Evolutionary conservation across 35 echinoderm and acorn worm species (phyloP).

Genomic region (Amphiura filiformis): DNA sequence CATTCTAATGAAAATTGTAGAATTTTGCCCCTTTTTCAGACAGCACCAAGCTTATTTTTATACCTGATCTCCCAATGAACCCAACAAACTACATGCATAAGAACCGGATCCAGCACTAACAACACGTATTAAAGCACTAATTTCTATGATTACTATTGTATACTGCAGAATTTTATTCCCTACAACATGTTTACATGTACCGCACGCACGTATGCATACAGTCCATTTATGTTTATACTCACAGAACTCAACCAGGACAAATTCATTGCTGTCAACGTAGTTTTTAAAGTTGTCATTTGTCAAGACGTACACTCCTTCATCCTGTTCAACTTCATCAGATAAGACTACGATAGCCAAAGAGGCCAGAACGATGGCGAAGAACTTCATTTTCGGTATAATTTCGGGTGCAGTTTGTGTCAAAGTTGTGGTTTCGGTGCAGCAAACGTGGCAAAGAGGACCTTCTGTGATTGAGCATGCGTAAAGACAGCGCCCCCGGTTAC

Average conservation of each 20-base stretch:
- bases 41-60: too few relatives aligned
- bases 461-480: conserved; percentile 4
- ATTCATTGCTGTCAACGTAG: conserved; percentile 41
- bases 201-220: too few relatives aligned
- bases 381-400: conserved; percentile 68
- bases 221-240: conserved; percentile 42
- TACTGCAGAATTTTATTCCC: too few relatives aligned
- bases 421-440: conserved; percentile 15
- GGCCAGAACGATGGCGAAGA: conserved; percentile 24
- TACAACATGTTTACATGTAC: too few relatives aligned
- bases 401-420: neutral
- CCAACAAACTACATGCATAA: too few relatives aligned
- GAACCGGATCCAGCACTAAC: too few relatives aligned
- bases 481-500: neutral
- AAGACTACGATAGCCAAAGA: conserved; percentile 16
- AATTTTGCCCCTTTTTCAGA: too few relatives aligned
- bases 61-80: too few relatives aligned
- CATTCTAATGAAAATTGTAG: too few relatives aligned
- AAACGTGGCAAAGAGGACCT: conserved; percentile 74
- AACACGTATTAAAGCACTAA: too few relatives aligned
- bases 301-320: conserved; percentile 60
- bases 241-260: conserved; percentile 82
- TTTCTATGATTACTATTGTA: too few relatives aligned
- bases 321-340: conserved; percentile 55
- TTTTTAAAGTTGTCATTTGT: conserved; percentile 45